phyloP scores from a whole-genome alignment of 2,888 invertebrate genomes.

The Calliopum simillimum region DNA sequence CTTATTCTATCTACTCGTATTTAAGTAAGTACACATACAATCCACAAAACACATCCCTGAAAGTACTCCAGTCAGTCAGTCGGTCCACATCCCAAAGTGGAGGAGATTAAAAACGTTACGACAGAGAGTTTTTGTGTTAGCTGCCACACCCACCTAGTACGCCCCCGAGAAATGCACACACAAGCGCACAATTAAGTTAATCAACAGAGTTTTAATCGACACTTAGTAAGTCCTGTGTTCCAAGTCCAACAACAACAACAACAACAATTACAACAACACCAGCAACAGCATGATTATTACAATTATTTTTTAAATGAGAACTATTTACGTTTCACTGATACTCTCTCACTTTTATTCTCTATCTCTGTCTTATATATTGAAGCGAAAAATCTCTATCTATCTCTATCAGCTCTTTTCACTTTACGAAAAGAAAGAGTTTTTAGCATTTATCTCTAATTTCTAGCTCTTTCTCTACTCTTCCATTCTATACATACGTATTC shows the following conservation, averaged over 20 bases:
- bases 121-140: slow-evolving; percentile 22
- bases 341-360: not conserved
- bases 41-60: not conserved
- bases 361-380: not conserved
- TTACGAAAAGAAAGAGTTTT: not conserved
- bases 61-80: slow-evolving; percentile 3
- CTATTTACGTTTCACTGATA: slow-evolving; percentile 17
- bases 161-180: slow-evolving; percentile 33
- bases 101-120: not conserved
- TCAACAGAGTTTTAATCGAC: not conserved
- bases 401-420: not conserved
- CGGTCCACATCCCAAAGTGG: not conserved
- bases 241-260: slow-evolving; percentile 50
- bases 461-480: not conserved
- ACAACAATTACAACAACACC: slow-evolving; percentile 51
- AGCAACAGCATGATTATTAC: slow-evolving; percentile 51
- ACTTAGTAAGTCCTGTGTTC: slow-evolving; percentile 34
- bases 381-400: not conserved
- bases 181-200: slow-evolving; percentile 15
- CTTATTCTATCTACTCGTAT: not conserved
- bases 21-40: slow-evolving; percentile 11
- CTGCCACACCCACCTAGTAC: slow-evolving; percentile 13
- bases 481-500: not conserved
- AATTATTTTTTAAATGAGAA: slow-evolving; percentile 47
- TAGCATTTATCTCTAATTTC: not conserved